Base-by-base conservation (phyloP, 2,797 vertebrate genomes). In the Amblyraja radiata region DNA sequence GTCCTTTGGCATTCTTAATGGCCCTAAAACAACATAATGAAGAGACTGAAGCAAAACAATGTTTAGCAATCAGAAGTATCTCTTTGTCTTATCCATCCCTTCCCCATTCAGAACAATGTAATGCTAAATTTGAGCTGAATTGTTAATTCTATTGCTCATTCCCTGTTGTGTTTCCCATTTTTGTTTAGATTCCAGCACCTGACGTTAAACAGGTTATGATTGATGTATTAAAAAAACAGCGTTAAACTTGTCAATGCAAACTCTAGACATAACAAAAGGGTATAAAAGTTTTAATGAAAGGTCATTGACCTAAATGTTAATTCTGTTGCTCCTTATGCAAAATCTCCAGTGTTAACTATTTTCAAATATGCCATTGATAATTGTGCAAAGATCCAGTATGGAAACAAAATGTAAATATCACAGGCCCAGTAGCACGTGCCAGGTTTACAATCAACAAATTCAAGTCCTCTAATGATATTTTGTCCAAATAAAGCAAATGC, bases 1-100 rank as follows among this genome's bases (percentile, higher is more conserved):
- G 95, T 63, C 98, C 98, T 95, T 99, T 99, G 58, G 98, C 98
- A 1, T 99, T 99, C 96, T 99, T 99, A 95, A 99, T 98, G 65
- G 98, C 98, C 96, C 98, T 99, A 94, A 91, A 79, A 73, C 25
- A 9, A 6, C 92, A 93, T 94, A 93, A 93, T 93, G 93, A 93
- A 61, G 78, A 0, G 0, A 39, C 71, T 61, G 0, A 93, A 63
- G 36, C 63, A 63, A 36, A 88, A 61, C 23, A 61, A 74, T 21
- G 71, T 71, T 74, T 23, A 74, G 6, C 7, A 21, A 21, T 74
- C 71, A 74, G 1, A 73, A 0, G 23, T 74, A 74, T 74, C 71
- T 23, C 21, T 74, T 74, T 74, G 18, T 54, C 71, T 21, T 21
- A 23, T 74, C 71, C 71, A 74, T 23, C 71, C 71, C 71, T 74